Evolutionary conservation across 2,113 vertebrate genomes (phyloP), one percentile per base, ranked within the genome.

Genomic region (Edolisoma coerulescens): DNA sequence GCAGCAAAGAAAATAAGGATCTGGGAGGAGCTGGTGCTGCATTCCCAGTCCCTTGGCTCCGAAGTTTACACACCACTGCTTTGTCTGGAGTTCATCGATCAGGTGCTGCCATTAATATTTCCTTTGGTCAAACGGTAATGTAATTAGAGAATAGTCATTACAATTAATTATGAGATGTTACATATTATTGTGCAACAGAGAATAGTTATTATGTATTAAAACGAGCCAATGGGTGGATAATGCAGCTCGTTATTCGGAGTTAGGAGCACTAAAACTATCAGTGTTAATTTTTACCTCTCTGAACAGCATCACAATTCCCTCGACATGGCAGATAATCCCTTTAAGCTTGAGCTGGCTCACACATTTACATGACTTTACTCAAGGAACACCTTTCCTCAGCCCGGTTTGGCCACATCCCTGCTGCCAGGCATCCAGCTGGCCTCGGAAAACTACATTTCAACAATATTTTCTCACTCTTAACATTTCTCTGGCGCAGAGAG

Each of bases 261-360:
- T 65, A 21, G 0, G 14, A n/a, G 22, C 21, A 18, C 35, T 22
- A 5, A 71, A 84, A 41, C 2, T 1, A 33, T 2, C 3, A 1
- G 39, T 5, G 21, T 83, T 69, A 16, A 21, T 61, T 90, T 87
- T 75, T 11, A 17, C n/a, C 44, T 44, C 1, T 0, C 59, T 28
- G 77, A 57, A 42, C 15, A 77, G 65, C 75, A 53, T 26, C 6
- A 32, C 28, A 16, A 1, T 22, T 70, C 37, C 20, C 42, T 27
- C 0, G 0, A 13, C 7, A 7, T 9, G 32, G 70, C 26, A 52
- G 45, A 73, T 24, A 76, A 85, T 61, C 65, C 56, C 53, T 33
- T 53, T 44, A 17, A 70, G 28, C 56, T 52, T 2, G 23, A 77
- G 30, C 16, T 78, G 63, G 45, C 47, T 84, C 37, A 53, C 2